Evolutionary conservation across 1,140 invertebrate species (phyloP), one percentile per base, ranked within the genome.

Genomic region (Bombus balteatus): DNA sequence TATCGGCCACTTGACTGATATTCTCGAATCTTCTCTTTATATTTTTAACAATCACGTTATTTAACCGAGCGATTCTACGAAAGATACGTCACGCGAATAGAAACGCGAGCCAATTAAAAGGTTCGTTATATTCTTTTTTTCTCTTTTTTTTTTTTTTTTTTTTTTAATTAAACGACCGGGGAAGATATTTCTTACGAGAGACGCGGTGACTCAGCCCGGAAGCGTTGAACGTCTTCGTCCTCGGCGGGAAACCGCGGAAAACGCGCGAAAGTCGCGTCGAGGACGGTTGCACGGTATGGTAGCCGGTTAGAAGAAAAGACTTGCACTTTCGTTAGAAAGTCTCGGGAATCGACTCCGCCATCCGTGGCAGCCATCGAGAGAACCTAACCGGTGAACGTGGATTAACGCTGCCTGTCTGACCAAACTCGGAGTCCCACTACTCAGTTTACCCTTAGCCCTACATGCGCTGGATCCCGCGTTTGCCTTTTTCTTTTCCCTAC

Each of bases 261-360:
- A 94, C 85, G 89, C 90, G 92, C 90, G 91, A 91, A 89, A 91
- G 89, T 91, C 86, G 83, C 83, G 82, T 65, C 83, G 88, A 76
- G 87, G 79, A 93, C 88, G 90, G 93, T 95, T 94, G 94, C 92
- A 92, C 93, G 88, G 73, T 77, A 71, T 47, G 66, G 80, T 71
- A 85, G 92, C 91, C 88, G 88, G 77, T 92, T 92, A 89, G 86
- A 92, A 93, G 94, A 94, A 95, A 94, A 92, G 87, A 95, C 94
- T 95, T 95, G 93, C 94, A 95, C 94, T 95, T 95, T 95, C 94
- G 94, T 94, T 95, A 95, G 94, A 95, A 95, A 95, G 94, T 94
- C 87, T 81, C 87, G 91, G 89, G 92, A 92, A 94, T 94, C 92
- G 91, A 88, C 74, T 90, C 91, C 92, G 91, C 93, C 93, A 94